These are phyloP conservation scores for Lacanobia wlatinum DNA, from an alignment of 2,888 invertebrate species.

Conservation along the genomic window DNA sequence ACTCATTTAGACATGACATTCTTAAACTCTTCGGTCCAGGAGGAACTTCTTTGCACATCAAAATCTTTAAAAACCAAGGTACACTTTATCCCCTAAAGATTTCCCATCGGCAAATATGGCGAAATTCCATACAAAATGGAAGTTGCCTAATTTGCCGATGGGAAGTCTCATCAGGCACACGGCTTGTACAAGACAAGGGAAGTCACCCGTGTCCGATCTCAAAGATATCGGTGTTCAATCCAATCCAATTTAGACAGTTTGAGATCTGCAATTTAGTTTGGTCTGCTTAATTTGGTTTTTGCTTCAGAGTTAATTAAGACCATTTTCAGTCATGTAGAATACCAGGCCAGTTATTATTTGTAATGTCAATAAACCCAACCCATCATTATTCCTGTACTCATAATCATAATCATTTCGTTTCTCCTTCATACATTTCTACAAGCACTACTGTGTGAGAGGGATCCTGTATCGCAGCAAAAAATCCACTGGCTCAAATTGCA, in stretches of 20 bases:
- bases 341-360: slow-evolving; percentile 7
- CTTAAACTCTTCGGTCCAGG: background rate
- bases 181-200: background rate
- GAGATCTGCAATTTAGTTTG: background rate
- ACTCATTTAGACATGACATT: background rate
- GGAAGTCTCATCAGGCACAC: background rate
- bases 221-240: no score
- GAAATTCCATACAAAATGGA: no score
- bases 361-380: background rate
- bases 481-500: slow-evolving; percentile 29
- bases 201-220: no score
- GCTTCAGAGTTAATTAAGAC: background rate
- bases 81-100: no score
- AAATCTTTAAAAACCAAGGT: no score
- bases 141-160: no score
- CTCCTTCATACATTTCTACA: background rate
- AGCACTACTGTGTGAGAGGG: background rate
- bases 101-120: no score
- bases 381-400: slow-evolving; percentile 1
- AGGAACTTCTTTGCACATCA: background rate
- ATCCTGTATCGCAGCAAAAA: slow-evolving; percentile 20
- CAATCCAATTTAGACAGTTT: background rate
- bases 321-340: slow-evolving; percentile 2
- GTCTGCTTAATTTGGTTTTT: slow-evolving; percentile 5
- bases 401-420: no score